Evolutionary conservation across 2,888 invertebrate genomes (phyloP), one percentile per base, ranked within the genome.

Genomic region (Drosophila siamana): DNA sequence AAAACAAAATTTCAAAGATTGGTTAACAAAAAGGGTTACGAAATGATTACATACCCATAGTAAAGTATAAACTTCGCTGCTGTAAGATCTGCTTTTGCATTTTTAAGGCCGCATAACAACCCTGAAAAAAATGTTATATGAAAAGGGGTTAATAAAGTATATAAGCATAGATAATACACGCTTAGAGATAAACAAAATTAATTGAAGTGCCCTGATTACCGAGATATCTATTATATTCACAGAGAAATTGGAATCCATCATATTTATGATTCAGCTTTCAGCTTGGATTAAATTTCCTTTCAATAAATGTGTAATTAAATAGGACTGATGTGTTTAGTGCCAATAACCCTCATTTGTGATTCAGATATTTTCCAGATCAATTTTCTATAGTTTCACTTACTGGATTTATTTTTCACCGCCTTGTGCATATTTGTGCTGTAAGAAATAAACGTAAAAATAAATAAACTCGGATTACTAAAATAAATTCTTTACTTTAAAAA

Each of bases 51-150:
- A 60, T 70, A 91, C 91, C 91, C 91, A 65, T 90, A 82, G 52
- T 88, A 91, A 5, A 85, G 78, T 47, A 91, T 87, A 60, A 90
- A 87, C 67, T 93, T 93, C 50, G 93, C 92, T 65, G 92, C 85
- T 9, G 92, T 92, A 2, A 94, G 89, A 43, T 94, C 91, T 1
- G 92, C 92, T 55, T 74, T 90, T 0, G 94, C 92, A 73, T 93
- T 93, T 38, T 89, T 92, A 33, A 94, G 91, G 1, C 94, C 94
- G 56, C 94, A 89, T 60, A 94, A 93, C 63, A 91, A 59, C 74
- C 91, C 91, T 91, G 59, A 48, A 66, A 74, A 74, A 57, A 28
- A 9, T 33, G 9, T 33, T 28, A 55, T 9, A 54, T 43, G 28
- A 38, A 30, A 30, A 8, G 26, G 26, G 44, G 13, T 41, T 50